phyloP scores from a whole-genome alignment of 2,888 invertebrate genomes.

The Apoda limacodes region DNA sequence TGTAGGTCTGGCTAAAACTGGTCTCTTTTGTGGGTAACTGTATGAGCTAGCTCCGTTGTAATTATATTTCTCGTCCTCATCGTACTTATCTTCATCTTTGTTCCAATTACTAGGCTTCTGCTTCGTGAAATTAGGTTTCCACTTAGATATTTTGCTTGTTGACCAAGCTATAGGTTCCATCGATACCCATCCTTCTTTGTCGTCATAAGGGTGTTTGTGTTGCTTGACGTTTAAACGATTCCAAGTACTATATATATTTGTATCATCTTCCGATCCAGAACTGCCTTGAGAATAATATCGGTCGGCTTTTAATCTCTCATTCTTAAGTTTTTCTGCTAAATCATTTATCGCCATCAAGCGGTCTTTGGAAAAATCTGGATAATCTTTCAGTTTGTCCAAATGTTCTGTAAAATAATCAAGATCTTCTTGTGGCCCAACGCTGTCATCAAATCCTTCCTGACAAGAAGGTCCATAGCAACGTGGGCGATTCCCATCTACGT shows the following conservation, averaged over 20 bases:
- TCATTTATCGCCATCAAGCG: conserved; percentile 54
- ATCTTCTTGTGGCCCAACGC: conserved; percentile 62
- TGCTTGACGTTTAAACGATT: conserved; percentile 65
- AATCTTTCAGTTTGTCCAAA: conserved; percentile 66
- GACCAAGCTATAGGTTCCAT: conserved; percentile 85
- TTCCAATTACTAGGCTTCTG: conserved; percentile 60
- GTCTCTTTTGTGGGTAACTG: conserved; percentile 44
- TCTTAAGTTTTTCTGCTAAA: conserved; percentile 58
- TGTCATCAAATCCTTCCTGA: conserved; percentile 41
- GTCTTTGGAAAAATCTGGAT: conserved; percentile 47
- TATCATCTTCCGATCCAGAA: conserved; percentile 31
- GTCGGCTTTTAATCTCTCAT: conserved; percentile 45
- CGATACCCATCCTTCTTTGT: conserved; percentile 82
- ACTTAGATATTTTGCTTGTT: conserved; percentile 82
- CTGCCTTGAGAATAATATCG: conserved; percentile 26
- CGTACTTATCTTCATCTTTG: conserved; percentile 43
- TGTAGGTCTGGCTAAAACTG: conserved; percentile 39
- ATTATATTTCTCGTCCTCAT: conserved; percentile 31
- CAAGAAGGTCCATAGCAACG: conserved; percentile 62
- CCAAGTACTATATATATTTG: conserved; percentile 54
- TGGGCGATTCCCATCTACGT: conserved; percentile 38
- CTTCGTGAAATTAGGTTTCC: conserved; percentile 75
- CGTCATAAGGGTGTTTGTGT: conserved; percentile 73
- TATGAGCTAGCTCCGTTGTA: conserved; percentile 33
- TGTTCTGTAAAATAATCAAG: conserved; percentile 73